Evolutionary conservation across 1,140 invertebrate genomes (phyloP).

Genomic region (Spodoptera frugiperda): DNA sequence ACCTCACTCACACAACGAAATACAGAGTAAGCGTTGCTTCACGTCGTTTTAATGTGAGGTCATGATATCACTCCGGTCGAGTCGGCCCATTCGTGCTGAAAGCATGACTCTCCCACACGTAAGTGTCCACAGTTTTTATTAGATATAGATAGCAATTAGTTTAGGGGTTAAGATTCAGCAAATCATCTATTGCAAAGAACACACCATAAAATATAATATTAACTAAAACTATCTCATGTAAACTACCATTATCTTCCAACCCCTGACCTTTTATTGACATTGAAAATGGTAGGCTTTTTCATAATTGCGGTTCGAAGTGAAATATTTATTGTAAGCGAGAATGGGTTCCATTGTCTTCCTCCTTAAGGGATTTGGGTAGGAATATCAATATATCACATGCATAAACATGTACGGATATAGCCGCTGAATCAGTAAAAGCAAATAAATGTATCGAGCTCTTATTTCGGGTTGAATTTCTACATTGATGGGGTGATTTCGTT

Average conservation of each 20-base stretch:
- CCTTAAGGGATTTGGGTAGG: neutral
- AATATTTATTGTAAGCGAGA: conserved; percentile 21
- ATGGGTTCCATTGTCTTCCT: conserved; percentile 18
- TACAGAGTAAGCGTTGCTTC: no score
- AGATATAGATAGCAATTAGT: no score
- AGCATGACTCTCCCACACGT: no score
- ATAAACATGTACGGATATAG: conserved; percentile 27
- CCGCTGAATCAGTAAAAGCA: conserved; percentile 14
- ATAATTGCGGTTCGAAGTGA: conserved; percentile 38
- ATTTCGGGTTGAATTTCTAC: neutral
- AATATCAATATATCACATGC: conserved; percentile 40
- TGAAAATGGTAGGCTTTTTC: conserved; percentile 37
- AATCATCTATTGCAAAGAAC: conserved; percentile 1
- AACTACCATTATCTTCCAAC: no score
- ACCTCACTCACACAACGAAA: no score
- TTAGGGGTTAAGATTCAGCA: no score
- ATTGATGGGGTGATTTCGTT: conserved; percentile 18
- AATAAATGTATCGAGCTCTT: conserved; percentile 22
- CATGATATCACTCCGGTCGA: no score
- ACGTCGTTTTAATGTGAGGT: no score
- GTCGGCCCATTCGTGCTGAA: no score
- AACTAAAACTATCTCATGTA: conserved; percentile 11
- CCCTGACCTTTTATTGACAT: conserved; percentile 44
- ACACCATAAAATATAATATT: neutral
- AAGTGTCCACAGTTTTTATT: no score